Evolutionary conservation across 2,113 vertebrate species (phyloP).

Genomic region (Microtus montanus): DNA sequence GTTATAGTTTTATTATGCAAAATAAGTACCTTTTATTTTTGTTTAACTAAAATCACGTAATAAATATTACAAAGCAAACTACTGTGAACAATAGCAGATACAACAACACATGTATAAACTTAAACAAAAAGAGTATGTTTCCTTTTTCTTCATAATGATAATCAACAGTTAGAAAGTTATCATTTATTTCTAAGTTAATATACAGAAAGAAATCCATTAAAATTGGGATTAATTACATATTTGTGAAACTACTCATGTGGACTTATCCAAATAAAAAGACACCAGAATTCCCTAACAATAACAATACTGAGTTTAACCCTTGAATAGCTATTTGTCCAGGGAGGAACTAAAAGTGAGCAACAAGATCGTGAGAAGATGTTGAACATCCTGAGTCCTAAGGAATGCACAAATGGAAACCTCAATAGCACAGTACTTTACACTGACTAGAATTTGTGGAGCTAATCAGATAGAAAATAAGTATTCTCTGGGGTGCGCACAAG

Average conservation of each 20-base stretch:
- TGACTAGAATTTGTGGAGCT: background rate
- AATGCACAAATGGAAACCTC: background rate
- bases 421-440: background rate
- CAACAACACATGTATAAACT: background rate
- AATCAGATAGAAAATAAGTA: background rate
- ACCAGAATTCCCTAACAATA: background rate
- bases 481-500: background rate
- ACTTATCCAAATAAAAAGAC: conserved; percentile 36
- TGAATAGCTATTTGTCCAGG: background rate
- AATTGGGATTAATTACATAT: background rate
- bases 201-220: background rate
- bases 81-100: background rate
- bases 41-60: background rate
- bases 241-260: conserved; percentile 21
- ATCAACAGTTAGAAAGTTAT: background rate
- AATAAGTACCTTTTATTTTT: background rate
- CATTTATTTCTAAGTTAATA: background rate
- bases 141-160: background rate
- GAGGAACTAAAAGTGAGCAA: background rate
- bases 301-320: background rate
- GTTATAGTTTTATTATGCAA: background rate
- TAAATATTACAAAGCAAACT: conserved; percentile 13
- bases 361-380: background rate
- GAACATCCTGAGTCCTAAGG: background rate
- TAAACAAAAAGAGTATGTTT: background rate